A percentile compares a stretch with the other conserved stretches of the same genome.
Evolutionary conservation across 2,113 vertebrate species (phyloP).

Genomic region (Cyprinodon tularosa): DNA sequence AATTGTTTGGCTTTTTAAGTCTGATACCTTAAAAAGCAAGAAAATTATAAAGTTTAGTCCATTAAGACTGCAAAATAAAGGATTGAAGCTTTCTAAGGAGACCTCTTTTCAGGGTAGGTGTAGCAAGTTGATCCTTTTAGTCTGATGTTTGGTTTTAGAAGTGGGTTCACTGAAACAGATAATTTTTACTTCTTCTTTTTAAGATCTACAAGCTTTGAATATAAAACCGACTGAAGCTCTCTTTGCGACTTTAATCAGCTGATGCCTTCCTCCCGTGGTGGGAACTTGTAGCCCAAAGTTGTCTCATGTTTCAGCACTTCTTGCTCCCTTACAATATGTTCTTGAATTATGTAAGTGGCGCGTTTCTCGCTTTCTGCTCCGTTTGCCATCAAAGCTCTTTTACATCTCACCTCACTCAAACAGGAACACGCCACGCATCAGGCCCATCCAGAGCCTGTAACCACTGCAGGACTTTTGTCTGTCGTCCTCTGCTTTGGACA

Average conservation of each 20-base stretch:
- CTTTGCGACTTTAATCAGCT: slow-evolving; percentile 47
- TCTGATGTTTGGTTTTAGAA: background rate
- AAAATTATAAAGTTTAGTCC: background rate
- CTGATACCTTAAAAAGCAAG: too few species aligned
- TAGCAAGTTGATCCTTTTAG: background rate
- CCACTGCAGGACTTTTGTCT: slow-evolving; percentile 17
- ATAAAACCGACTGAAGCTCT: background rate
- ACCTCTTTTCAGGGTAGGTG: background rate
- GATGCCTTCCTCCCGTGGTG: slow-evolving; percentile 41
- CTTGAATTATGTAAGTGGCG: slow-evolving; percentile 68
- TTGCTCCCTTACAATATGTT: slow-evolving; percentile 65
- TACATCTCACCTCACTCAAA: slow-evolving; percentile 56
- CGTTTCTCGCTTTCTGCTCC: slow-evolving; percentile 52
- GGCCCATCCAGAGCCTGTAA: slow-evolving; percentile 11
- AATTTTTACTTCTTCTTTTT: background rate
- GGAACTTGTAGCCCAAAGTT: slow-evolving; percentile 50
- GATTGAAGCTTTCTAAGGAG: background rate
- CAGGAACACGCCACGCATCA: slow-evolving; percentile 38
- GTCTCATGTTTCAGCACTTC: slow-evolving; percentile 65
- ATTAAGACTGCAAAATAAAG: background rate
- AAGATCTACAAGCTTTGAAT: slow-evolving; percentile 1
- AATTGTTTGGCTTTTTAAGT: background rate
- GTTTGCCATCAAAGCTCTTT: slow-evolving; percentile 55
- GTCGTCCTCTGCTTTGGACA: slow-evolving; percentile 16
- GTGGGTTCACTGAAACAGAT: background rate